Conservation (phyloP, 92 coral and sea anemone species). For the Pocillopora grandis region DNA sequence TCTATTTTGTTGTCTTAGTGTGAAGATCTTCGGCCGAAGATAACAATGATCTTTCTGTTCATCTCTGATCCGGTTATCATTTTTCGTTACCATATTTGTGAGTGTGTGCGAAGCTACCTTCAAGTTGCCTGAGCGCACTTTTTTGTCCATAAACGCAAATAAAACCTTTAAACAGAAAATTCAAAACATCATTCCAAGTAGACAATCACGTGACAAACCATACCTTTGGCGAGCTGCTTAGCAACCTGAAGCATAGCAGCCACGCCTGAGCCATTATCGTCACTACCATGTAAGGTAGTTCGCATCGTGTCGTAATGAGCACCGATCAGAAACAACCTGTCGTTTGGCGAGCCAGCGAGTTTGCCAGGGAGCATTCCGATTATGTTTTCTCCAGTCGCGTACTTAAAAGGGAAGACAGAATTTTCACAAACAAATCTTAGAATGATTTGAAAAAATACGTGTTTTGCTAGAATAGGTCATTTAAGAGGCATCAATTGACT, state of each 20-base stretch:
- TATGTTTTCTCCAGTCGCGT: constrained; percentile 62
- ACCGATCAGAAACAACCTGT: constrained; percentile 78
- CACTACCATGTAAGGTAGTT: constrained; percentile 67
- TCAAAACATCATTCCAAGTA: not conserved
- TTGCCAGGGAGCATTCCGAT: constrained; percentile 65
- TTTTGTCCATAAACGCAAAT: not conserved
- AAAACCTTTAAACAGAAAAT: not conserved
- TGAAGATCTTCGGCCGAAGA: no score
- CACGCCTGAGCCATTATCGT: constrained; percentile 92
- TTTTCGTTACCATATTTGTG: no score
- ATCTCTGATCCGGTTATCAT: no score
- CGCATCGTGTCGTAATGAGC: constrained; percentile 87
- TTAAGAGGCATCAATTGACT: not conserved
- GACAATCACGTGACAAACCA: not conserved
- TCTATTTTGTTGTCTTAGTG: no score
- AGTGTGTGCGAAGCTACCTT: no score
- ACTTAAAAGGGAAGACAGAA: constrained; percentile 19
- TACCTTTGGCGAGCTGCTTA: constrained; percentile 67
- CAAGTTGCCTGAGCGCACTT: no score
- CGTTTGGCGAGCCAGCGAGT: constrained; percentile 64
- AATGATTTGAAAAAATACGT: not conserved
- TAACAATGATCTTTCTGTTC: no score
- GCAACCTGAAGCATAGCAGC: constrained; percentile 81
- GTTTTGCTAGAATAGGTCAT: not conserved
- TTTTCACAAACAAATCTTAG: no score